Base-by-base conservation (phyloP, 2,888 invertebrate species). In the Drosophila neutralis region DNA sequence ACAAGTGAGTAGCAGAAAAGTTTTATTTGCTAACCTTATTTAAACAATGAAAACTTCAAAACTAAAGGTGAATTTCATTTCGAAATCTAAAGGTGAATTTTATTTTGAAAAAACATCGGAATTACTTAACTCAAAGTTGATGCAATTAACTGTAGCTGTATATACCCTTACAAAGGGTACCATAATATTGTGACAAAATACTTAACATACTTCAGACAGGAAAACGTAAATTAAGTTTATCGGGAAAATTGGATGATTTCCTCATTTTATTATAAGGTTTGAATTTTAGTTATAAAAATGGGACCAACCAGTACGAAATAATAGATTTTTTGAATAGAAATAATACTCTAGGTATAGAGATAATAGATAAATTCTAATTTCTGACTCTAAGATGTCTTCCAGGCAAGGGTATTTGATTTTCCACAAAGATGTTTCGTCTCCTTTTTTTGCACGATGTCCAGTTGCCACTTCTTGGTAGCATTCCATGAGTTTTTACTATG, bases 81-180 rank as follows among this genome's bases (percentile, higher is more conserved):
- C 21, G 27, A 18, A 35, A 62, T 29, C 0, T 2, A 18, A 36
- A 36, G 15, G 36, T 38, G 18, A 36, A 18, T 18, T 36, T 29
- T 5, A 21, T 21, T 45, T 29, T 36, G 21, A 8, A 35, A 63
- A 45, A 45, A 57, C 11, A 15, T 2, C 4, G 24, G 4, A 6
- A 15, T 18, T 13, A 27, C 27, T 27, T 0, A 51, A n/a, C 40
- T 48, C 40, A 10, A 53, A 35, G 27, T 63, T 62, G 66, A 78
- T 49, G 69, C 66, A 76, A 76, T 78, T 76, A 78, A 59, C 61
- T 56, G n/a, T 27, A 52, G 52, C 21, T 63, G 10, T 15, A 2
- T 21, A 29, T 29, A 6, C 27, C 15, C 35, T 21, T 1, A 13
- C 5, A 11, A 11, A 29, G 35, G 13, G 1, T 45, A 24, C 7